phyloP scores from a whole-genome alignment of 2,888 invertebrate genomes.

The Baccha elongata region DNA sequence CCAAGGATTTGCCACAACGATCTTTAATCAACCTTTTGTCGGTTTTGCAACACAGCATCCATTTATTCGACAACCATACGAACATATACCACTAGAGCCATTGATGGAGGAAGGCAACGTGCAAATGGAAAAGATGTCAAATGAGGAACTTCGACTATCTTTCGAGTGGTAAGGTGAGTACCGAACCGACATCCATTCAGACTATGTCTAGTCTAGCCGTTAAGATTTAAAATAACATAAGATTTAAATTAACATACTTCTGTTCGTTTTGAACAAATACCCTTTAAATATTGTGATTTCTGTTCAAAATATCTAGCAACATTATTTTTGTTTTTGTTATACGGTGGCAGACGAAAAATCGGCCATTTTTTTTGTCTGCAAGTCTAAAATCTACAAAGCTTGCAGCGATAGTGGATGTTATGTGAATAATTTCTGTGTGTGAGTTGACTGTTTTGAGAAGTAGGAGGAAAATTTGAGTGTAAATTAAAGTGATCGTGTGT shows the following conservation, averaged over 20 bases:
- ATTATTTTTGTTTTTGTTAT: constrained; percentile 41
- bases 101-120: constrained; percentile 29
- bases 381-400: constrained; percentile 33
- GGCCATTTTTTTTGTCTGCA: constrained; percentile 58
- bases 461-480: constrained; percentile 42
- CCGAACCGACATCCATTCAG: not conserved
- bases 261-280: not conserved
- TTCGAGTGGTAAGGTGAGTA: constrained; percentile 61
- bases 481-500: constrained; percentile 15
- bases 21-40: constrained; percentile 27
- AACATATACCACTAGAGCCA: not conserved
- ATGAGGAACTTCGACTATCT: not conserved
- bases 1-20: constrained; percentile 31
- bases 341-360: constrained; percentile 16
- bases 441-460: constrained; percentile 5
- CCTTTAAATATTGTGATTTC: not conserved
- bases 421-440: not conserved
- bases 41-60: not conserved
- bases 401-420: not conserved
- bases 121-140: constrained; percentile 18
- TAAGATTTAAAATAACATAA: constrained; percentile 18
- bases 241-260: constrained; percentile 2
- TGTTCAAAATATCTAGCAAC: constrained; percentile 45
- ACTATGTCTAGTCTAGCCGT: constrained; percentile 15
- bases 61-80: not conserved